Conservation (phyloP, 2,113 vertebrate species). For the Ornithorhynchus anatinus region DNA sequence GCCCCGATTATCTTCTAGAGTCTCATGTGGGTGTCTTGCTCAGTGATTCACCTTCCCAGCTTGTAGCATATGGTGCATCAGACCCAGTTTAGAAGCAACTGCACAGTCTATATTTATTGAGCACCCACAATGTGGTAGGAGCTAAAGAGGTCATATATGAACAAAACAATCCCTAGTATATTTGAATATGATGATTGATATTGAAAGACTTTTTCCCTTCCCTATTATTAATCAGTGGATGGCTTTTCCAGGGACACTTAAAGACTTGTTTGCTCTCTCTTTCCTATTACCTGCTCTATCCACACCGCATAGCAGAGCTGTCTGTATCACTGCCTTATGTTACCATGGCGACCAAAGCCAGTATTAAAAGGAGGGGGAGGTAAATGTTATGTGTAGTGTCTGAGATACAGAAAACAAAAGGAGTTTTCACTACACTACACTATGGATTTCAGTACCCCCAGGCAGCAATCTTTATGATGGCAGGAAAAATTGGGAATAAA, state of each 20-base stretch:
- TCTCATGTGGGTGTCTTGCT: too few species aligned
- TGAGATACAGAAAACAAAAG: background rate
- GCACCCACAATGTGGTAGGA: background rate
- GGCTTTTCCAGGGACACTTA: conserved; percentile 15
- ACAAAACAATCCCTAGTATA: too few species aligned
- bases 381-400: background rate
- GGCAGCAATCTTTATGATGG: background rate
- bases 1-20: too few species aligned
- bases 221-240: conserved; percentile 10
- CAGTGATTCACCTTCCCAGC: too few species aligned
- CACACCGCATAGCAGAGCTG: conserved; percentile 4
- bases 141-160: background rate
- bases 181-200: too few species aligned
- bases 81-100: background rate
- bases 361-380: background rate
- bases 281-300: conserved; percentile 31
- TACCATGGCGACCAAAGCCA: conserved; percentile 44
- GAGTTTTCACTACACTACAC: too few species aligned
- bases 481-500: too few species aligned
- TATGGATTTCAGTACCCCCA: background rate
- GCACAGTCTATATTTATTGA: fast-evolving
- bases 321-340: conserved; percentile 21
- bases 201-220: conserved; percentile 27
- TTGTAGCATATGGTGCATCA: background rate
- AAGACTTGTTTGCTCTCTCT: conserved; percentile 27